phyloP scores from a whole-genome alignment of 2,113 vertebrate genomes.

The Hipposideros armiger region DNA sequence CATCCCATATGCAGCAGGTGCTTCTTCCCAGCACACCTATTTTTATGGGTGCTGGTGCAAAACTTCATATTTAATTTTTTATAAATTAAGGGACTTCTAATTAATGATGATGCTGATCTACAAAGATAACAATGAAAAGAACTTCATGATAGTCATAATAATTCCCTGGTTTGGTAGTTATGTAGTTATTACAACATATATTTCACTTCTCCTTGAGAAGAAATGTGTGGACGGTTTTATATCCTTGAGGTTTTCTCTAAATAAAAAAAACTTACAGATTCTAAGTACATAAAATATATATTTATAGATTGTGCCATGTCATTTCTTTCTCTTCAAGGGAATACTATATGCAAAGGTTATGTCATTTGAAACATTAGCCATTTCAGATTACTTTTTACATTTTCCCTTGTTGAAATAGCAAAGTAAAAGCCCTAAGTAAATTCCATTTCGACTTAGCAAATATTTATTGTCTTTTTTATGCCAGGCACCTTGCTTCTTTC shows the following conservation, averaged over 20 bases:
- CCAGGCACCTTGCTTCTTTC: not conserved
- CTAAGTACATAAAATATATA: not conserved
- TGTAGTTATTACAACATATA: not conserved
- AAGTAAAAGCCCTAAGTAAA: not conserved
- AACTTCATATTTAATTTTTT: not conserved
- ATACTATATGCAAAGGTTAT: not conserved
- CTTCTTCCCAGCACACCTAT: not conserved
- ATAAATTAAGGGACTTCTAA: not conserved
- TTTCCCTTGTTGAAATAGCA: not conserved
- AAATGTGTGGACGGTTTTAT: not conserved
- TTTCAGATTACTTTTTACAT: slow-evolving; percentile 19
- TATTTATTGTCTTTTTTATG: not conserved
- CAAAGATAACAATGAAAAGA: slow-evolving; percentile 23
- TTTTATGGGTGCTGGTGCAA: not conserved
- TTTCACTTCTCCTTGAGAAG: not conserved
- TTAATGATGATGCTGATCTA: not conserved
- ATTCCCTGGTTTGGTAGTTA: not conserved
- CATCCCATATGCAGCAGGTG: not conserved
- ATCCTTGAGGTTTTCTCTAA: not conserved
- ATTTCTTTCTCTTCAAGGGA: slow-evolving; percentile 25
- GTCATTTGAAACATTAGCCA: not conserved
- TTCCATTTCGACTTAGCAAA: slow-evolving; percentile 28
- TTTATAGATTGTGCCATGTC: not conserved
- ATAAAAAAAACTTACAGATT: not conserved
- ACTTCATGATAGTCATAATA: not conserved